Base-by-base conservation (phyloP, 2,797 vertebrate genomes). In the Scolopax rusticola region DNA sequence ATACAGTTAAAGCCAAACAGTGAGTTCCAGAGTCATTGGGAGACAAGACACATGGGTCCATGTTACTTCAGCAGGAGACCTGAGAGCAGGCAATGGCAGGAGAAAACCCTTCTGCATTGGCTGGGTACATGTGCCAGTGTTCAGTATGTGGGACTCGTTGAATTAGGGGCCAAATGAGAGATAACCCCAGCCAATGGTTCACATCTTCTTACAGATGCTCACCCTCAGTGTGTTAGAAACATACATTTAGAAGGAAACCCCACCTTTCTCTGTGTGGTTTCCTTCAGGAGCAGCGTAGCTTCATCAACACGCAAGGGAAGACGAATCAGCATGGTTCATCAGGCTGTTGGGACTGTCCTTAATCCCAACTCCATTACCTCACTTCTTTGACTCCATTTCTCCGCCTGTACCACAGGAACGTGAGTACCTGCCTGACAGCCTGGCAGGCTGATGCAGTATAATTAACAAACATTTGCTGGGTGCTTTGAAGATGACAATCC, bases 151-250 rank as follows among this genome's bases (percentile, higher is more conserved):
- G 13, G n/a, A 54, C 4, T 3, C 30, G 38, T 7, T 50, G 54
- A 65, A 84, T 40, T 25, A 40, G 32, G n/a, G n/a, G 24, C 32
- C 64, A 38, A 71, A 32, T 3, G 43, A 85, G 41, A 78, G 41
- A 30, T 2, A 45, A 47, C 25, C 63, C 33, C 11, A 74, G 41
- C 14, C 12, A 48, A 48, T 9, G 25, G 8, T 36, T 64, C 54
- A 33, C 0, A 0, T 41, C 38, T 15, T 25, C 48, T 70, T n/a
- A 21, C 16, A 19, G 1, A 36, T 0, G 0, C 41, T 36, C 23
- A 51, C 11, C 50, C 21, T 53, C 5, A 0, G 56, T 15, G 32
- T 40, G 6, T n/a, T 10, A 32, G 51, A 61, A 85, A 54, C 15
- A 25, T 12, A 40, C 32, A 25, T 11, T 13, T 9, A 28, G 15